phyloP scores from a whole-genome alignment of 2,888 invertebrate species.

The Neoascia interrupta region DNA sequence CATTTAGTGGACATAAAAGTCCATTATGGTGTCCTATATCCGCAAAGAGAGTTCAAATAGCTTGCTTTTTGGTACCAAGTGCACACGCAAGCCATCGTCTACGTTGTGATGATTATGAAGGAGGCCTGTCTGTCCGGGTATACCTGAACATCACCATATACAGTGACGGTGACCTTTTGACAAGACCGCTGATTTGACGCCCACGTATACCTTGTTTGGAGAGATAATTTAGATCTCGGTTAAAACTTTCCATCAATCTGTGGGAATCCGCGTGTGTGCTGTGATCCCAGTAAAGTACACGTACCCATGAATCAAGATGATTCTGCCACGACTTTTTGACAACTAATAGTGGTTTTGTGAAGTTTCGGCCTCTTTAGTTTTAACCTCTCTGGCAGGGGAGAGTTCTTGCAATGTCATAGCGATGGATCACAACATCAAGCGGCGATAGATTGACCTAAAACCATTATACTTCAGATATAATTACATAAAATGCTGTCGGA shows the following conservation, averaged over 20 bases:
- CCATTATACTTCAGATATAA: conserved; percentile 36
- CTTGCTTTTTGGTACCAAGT: conserved; percentile 51
- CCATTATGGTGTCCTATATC: conserved; percentile 68
- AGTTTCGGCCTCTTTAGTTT: conserved; percentile 32
- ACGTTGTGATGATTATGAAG: conserved; percentile 25
- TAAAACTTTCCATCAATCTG: conserved; percentile 64
- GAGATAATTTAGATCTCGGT: conserved; percentile 68
- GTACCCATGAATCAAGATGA: conserved; percentile 43
- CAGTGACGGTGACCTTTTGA: conserved; percentile 69
- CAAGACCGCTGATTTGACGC: conserved; percentile 69
- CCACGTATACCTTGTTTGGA: conserved; percentile 66
- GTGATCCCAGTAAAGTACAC: not conserved
- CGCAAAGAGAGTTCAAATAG: conserved; percentile 66
- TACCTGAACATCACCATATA: conserved; percentile 55
- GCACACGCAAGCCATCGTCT: conserved; percentile 27
- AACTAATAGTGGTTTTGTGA: conserved; percentile 44
- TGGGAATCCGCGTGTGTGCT: conserved; percentile 32
- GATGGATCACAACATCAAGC: conserved; percentile 21
- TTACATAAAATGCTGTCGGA: conserved; percentile 32
- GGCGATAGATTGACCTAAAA: conserved; percentile 38
- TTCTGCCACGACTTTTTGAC: conserved; percentile 62
- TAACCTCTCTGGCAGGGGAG: conserved; percentile 16
- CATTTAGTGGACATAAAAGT: conserved; percentile 69
- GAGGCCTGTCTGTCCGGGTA: conserved; percentile 26
- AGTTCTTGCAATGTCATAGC: conserved; percentile 41